Base-by-base conservation (phyloP, 2,797 vertebrate genomes). In the Cyclura pinguis region DNA sequence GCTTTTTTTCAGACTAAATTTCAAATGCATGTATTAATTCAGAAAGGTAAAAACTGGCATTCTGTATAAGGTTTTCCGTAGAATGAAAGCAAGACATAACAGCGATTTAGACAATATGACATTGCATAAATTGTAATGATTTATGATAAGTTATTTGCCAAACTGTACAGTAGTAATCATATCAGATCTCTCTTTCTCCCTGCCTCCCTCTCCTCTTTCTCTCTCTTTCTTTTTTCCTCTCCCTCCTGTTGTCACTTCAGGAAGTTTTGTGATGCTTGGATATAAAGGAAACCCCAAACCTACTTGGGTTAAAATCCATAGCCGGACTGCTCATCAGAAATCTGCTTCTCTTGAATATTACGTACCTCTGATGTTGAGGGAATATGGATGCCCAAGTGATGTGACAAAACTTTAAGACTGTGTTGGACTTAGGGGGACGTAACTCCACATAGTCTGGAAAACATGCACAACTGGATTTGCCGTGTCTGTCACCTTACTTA, bases 251-350 rank as follows among this genome's bases (percentile, higher is more conserved):
- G 14, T n/a, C n/a, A 0, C 16, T 35, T 35, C 94, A 96, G 96
- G 97, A 85, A 96, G 90, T 92, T 95, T 96, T 93, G 89, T 93
- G 76, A 94, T 92, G 91, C 93, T 96, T 92, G 95, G 95, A 32
- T 95, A 84, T 67, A 93, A 95, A 92, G 94, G 95, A 87, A 84
- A 91, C 83, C 22, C 81, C 87, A 94, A 85, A 32, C 92, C 93
- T 84, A 87, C 95, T 77, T 95, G 94, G 96, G 96, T 94, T 88
- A 93, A 96, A 95, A 92, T 94, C 38, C 77, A 93, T 93, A 96
- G 88, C 76, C 92, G 81, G 52, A 72, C 85, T 80, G 73, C 55
- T 91, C 93, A 93, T 78, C 95, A 95, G 90, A 93, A 92, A 91
- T 84, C 93, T 22, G 93, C 91, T 73, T 95, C 92, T 86, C 90